phyloP scores from a whole-genome alignment of 2,113 vertebrate species.

The Nymphicus hollandicus region DNA sequence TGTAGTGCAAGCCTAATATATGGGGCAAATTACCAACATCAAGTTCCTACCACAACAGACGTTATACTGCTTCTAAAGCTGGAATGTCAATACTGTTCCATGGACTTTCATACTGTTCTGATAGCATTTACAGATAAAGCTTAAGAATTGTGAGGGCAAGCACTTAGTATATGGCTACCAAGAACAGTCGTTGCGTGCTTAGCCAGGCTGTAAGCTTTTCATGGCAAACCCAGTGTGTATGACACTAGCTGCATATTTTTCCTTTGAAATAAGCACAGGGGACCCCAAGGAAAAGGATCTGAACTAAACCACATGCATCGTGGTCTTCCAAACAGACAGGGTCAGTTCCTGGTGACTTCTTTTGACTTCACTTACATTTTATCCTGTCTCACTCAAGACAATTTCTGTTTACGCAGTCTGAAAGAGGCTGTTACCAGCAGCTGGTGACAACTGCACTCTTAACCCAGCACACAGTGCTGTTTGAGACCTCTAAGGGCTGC shows the following conservation, averaged over 20 bases:
- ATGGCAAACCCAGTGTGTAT: background rate
- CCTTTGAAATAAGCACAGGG: background rate
- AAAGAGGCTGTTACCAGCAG: background rate
- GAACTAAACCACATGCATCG: background rate
- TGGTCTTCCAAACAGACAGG: background rate
- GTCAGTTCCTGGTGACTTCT: background rate
- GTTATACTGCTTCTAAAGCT: background rate
- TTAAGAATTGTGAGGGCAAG: background rate
- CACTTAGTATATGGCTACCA: background rate
- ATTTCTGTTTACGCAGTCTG: background rate
- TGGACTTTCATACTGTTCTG: background rate
- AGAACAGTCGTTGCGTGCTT: background rate
- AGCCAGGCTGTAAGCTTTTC: background rate
- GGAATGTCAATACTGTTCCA: background rate
- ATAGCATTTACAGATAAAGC: background rate
- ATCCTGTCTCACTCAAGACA: background rate
- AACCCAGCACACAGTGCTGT: background rate
- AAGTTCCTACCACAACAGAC: accelerated
- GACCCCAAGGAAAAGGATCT: background rate
- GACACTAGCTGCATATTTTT: background rate
- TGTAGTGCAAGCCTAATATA: background rate
- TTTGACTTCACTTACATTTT: background rate
- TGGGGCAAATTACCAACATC: background rate
- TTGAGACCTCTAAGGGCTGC: background rate
- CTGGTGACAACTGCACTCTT: background rate